Base-by-base conservation (phyloP, 2,113 vertebrate genomes). In the Indicator maculatus region DNA sequence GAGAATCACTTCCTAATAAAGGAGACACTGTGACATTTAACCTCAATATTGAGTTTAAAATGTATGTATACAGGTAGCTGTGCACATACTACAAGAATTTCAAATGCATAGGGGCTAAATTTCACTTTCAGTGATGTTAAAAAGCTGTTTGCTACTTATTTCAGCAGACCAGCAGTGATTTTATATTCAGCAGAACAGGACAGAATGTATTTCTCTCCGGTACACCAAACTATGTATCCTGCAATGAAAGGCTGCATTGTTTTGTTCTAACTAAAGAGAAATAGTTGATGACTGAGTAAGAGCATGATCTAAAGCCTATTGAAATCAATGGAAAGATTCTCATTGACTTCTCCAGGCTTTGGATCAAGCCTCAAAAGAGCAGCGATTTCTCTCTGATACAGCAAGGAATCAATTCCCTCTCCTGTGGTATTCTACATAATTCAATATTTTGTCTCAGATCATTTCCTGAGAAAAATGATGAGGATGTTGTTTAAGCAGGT, bases 391-490 rank as follows among this genome's bases (percentile, higher is more conserved):
- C 96, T 96, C 73, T 96, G 95, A 96, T 96, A 96, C 77, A 66
- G 92, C 53, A 21, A 92, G 90, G 90, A 96, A 96, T 96, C 96
- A 96, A 96, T 96, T 92, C 91, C 78, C 69, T 95, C 88, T 97
- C 94, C 95, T 93, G 84, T 0, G 44, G 95, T 93, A 86, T 85
- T 91, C 93, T 96, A 97, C 96, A 96, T 96, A 96, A 97, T 97
- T 97, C 94, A 95, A 86, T 95, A 93, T 95, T 97, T 96, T 93
- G 87, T 95, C 95, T 97, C 94, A 96, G 89, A 96, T 96, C 87
- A 89, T 96, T 96, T 96, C 93, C 82, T 89, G 93, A 91, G 95
- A 96, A 95, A 96, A 96, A 95, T 85, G 75, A 96, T 86, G 89
- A 93, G 93, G 89, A 78, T 96, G 94, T 96, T 96, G 95, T 95